These are phyloP conservation scores for Saturnia japonica DNA, from an alignment of 2,888 invertebrate genomes.

Conservation along the genomic window DNA sequence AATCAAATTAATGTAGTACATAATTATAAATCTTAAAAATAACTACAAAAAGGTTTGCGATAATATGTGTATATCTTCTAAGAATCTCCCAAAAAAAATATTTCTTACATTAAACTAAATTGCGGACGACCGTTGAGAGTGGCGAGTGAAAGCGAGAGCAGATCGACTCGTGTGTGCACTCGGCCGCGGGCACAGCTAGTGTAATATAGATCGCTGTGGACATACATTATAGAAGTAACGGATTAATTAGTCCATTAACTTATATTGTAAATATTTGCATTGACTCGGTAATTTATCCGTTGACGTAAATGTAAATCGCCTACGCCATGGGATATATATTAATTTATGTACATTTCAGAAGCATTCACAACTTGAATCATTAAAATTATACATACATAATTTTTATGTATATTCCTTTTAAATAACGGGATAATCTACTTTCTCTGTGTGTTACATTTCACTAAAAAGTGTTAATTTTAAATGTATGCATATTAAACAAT, in stretches of 20 bases:
- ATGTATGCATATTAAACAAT: background rate
- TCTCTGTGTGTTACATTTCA: background rate
- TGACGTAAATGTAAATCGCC: background rate
- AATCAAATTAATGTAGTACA: too few relatives aligned
- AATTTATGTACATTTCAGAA: background rate
- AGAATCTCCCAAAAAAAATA: too few relatives aligned
- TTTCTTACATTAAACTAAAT: too few relatives aligned
- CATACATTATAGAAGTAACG: too few relatives aligned
- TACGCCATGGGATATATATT: background rate
- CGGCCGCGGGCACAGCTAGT: too few relatives aligned
- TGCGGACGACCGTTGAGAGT: too few relatives aligned
- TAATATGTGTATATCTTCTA: too few relatives aligned
- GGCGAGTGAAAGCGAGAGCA: too few relatives aligned
- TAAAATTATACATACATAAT: background rate
- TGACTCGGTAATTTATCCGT: background rate
- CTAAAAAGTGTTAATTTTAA: background rate
- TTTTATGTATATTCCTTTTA: background rate
- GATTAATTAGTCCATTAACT: background rate
- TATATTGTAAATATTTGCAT: background rate
- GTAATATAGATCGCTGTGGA: too few relatives aligned
- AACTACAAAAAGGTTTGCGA: too few relatives aligned
- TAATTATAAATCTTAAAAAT: too few relatives aligned
- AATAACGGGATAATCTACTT: background rate
- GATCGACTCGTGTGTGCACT: too few relatives aligned
- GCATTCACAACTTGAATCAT: background rate